Base-by-base conservation (phyloP, 2,888 invertebrate genomes). In the Mamestra brassicae region DNA sequence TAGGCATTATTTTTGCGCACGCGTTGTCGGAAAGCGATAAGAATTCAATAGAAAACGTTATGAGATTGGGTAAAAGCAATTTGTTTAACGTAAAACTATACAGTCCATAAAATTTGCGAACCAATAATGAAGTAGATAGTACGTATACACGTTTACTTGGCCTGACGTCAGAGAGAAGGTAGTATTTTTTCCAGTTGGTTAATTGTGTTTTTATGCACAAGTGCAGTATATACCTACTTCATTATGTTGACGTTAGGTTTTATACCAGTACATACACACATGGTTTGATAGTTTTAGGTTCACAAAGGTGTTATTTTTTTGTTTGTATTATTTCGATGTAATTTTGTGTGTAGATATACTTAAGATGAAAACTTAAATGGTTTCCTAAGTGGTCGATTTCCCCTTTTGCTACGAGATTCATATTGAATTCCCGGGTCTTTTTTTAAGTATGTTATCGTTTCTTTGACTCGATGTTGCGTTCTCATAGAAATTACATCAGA, bases 41-140 rank as follows among this genome's bases (percentile, higher is more conserved):
- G 90, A 91, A 93, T 88, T 89, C 91, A 92, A 94, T 94, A 93
- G 85, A 83, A 81, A 84, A 86, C 80, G 73, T 66, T 80, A 78
- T 78, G 78, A 83, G 84, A 85, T 87, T 85, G 80, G 74, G 78
- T 76, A 77, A 87, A 85, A 80, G 80, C 86, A 84, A 87, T 88
- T 88, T 88, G 78, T 81, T 81, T 84, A 74, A 73, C 80, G 71
- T 71, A 82, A 86, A 87, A 85, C 85, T 85, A 74, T 74, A 85
- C 74, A 81, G 77, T 58, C 74, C 70, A 87, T 87, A 81, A 87
- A 86, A 81, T 78, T 84, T 71, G 76, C 65, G 65, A 74, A 74
- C 64, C 71, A 79, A 62, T 84, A 80, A 82, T 77, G 84, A 78
- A 78, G 72, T 74, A 61, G 61, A 71, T 81, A 78, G 55, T 63